phyloP scores from a whole-genome alignment of 1,140 invertebrate species.

The Marisa cornuarietis region DNA sequence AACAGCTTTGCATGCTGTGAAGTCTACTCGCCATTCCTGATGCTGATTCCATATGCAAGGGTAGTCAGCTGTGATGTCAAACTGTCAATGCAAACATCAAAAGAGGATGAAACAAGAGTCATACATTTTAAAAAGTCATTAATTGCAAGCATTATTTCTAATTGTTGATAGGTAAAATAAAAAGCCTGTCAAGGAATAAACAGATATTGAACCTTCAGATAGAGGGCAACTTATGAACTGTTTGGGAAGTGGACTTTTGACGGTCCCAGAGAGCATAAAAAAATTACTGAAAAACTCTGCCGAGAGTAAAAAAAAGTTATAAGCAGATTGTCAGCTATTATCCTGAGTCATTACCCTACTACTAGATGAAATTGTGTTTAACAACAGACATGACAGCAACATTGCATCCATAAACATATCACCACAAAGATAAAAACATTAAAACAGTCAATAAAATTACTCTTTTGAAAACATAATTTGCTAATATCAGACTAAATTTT shows the following conservation, averaged over 20 bases:
- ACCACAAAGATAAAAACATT: neutral
- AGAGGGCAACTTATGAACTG: no score
- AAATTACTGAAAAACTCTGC: no score
- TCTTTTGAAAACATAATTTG: neutral
- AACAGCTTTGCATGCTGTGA: slow-evolving; percentile 94
- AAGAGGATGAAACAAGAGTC: neutral
- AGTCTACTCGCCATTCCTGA: slow-evolving; percentile 88
- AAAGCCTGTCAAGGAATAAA: no score
- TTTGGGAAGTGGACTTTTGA: no score
- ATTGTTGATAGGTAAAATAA: no score
- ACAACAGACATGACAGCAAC: neutral
- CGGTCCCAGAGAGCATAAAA: no score
- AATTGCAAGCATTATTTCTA: no score
- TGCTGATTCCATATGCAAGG: slow-evolving; percentile 94
- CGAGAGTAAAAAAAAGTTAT: no score
- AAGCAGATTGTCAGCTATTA: no score
- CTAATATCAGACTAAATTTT: slow-evolving; percentile 3
- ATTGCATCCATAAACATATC: neutral
- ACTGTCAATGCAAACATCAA: slow-evolving; percentile 64
- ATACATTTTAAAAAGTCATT: neutral
- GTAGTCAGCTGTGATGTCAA: slow-evolving; percentile 86
- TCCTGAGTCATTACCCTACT: no score
- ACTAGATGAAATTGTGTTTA: no score
- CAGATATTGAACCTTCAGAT: no score
- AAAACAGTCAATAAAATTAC: neutral